These are phyloP conservation scores for Pemphigus obesinymphae DNA, from an alignment of 1,140 invertebrate genomes.

Conservation along the genomic window DNA sequence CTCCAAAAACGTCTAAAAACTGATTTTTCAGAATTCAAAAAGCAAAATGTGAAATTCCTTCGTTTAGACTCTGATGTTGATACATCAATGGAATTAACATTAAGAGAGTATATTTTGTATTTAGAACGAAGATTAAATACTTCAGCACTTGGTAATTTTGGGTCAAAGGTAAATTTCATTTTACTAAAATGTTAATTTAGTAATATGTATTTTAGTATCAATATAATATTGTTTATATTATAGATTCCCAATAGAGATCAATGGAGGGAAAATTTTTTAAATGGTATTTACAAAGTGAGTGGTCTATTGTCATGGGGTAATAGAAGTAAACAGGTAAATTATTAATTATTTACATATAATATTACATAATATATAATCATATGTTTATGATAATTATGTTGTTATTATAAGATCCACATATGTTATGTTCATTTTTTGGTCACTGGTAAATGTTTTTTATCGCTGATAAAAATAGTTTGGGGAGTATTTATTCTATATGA, in stretches of 20 bases:
- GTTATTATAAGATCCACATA: too few relatives aligned
- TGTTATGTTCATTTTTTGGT: too few relatives aligned
- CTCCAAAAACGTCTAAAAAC: conserved; percentile 31
- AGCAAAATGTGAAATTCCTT: conserved; percentile 20
- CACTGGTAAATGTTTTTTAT: too few relatives aligned
- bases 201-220: not conserved
- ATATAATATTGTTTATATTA: conserved; percentile 27
- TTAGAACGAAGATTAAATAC: conserved; percentile 28
- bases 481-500: too few relatives aligned
- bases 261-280: conserved; percentile 67
- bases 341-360: not conserved
- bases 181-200: not conserved
- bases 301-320: conserved; percentile 24
- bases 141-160: conserved; percentile 3
- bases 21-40: conserved; percentile 26
- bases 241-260: conserved; percentile 58
- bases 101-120: conserved; percentile 37
- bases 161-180: not conserved
- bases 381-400: too few relatives aligned
- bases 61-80: conserved; percentile 17
- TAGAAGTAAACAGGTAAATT: conserved; percentile 17
- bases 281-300: conserved; percentile 56
- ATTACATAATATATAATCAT: too few relatives aligned
- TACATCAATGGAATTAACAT: conserved; percentile 26
- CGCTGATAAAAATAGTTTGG: too few relatives aligned